phyloP scores from a whole-genome alignment of 2,888 invertebrate species.

The Conistra vaccinii region DNA sequence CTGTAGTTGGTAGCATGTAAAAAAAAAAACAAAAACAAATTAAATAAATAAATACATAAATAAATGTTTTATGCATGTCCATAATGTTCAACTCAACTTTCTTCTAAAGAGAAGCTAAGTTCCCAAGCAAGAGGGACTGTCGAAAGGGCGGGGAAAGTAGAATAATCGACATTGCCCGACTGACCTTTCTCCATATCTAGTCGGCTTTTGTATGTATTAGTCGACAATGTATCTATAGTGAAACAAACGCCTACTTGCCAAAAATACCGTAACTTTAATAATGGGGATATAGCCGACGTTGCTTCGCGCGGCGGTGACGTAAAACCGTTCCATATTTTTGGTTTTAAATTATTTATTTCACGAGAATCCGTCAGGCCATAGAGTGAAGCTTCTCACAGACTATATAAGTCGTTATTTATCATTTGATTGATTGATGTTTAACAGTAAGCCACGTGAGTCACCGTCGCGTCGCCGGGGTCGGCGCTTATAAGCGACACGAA shows the following conservation, averaged over 20 bases:
- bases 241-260: constrained; percentile 18
- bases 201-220: constrained; percentile 24
- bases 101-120: constrained; percentile 13
- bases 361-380: no score
- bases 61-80: background rate
- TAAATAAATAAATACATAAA: no score
- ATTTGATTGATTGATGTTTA: no score
- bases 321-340: no score
- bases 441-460: no score
- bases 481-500: no score
- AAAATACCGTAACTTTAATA: constrained; percentile 16
- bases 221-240: constrained; percentile 22
- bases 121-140: background rate
- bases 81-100: background rate
- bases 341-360: no score
- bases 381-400: no score
- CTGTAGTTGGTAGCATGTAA: background rate
- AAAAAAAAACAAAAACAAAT: no score
- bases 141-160: constrained; percentile 18
- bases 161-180: constrained; percentile 35
- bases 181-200: constrained; percentile 49
- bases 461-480: no score
- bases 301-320: no score
- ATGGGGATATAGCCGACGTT: background rate
- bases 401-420: no score